Evolutionary conservation across 2,113 vertebrate genomes (phyloP).

Genomic region (Excalfactoria chinensis): DNA sequence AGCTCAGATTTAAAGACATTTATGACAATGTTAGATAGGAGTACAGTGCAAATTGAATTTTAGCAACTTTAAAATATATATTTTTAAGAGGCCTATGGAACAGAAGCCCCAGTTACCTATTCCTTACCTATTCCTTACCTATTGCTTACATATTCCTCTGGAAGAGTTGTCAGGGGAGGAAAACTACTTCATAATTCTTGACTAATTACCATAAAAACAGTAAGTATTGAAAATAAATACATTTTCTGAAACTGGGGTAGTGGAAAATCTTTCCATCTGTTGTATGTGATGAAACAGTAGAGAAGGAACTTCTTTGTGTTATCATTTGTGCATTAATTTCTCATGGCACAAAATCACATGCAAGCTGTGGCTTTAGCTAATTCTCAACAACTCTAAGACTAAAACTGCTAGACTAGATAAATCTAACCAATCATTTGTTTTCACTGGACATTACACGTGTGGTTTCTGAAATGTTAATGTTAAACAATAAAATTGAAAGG

Average conservation of each 20-base stretch:
- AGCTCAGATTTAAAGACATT: background rate
- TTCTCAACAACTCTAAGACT: background rate
- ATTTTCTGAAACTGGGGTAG: background rate
- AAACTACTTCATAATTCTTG: background rate
- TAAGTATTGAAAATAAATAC: background rate
- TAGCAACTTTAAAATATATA: background rate
- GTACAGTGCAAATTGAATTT: background rate
- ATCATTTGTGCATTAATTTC: background rate
- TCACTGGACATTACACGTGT: background rate
- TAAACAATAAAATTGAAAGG: conserved; percentile 10
- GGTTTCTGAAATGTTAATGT: conserved; percentile 1
- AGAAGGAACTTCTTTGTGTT: background rate
- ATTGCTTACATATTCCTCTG: background rate
- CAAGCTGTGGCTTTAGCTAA: background rate
- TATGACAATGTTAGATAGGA: background rate
- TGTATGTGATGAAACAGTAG: background rate
- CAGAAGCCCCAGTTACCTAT: background rate
- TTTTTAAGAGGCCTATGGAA: background rate
- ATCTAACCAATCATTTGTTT: background rate
- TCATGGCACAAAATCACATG: background rate
- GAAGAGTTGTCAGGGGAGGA: background rate
- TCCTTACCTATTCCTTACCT: no score
- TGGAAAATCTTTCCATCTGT: background rate
- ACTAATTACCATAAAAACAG: background rate
- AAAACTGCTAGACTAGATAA: background rate